Percentiles rank a stretch among this genome's conserved stretches.
Evolutionary conservation across 2,888 invertebrate species (phyloP).

Genomic region (Ptilodon capucinus): DNA sequence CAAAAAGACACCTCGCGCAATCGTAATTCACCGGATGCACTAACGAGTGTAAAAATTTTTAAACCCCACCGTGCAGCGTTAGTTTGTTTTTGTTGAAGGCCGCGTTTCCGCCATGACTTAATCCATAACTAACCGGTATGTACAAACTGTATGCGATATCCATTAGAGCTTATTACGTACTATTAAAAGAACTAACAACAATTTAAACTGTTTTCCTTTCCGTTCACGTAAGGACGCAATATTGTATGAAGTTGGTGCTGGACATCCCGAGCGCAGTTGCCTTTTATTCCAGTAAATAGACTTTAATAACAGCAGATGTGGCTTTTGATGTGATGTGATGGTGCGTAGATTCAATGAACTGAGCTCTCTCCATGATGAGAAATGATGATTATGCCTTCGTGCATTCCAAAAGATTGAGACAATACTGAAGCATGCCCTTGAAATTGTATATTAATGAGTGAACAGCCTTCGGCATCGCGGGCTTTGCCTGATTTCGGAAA

Average conservation of each 20-base stretch:
- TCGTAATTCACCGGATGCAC: constrained; percentile 80
- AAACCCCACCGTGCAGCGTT: constrained; percentile 57
- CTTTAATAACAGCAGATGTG: constrained; percentile 45
- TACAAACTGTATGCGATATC: constrained; percentile 32
- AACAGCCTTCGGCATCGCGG: constrained; percentile 32
- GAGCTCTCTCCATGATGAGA: constrained; percentile 19
- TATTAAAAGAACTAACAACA: constrained; percentile 31
- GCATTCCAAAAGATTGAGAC: not conserved
- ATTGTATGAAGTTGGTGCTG: constrained; percentile 16
- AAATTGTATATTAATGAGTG: constrained; percentile 40
- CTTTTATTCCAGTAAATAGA: constrained; percentile 39
- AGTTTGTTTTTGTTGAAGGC: constrained; percentile 66
- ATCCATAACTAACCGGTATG: constrained; percentile 45
- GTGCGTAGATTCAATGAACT: constrained; percentile 16
- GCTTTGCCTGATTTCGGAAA: constrained; percentile 31
- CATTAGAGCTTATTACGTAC: constrained; percentile 41
- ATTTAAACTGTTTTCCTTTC: constrained; percentile 32
- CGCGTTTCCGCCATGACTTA: constrained; percentile 63
- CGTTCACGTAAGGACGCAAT: constrained; percentile 22
- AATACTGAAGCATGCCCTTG: constrained; percentile 30
- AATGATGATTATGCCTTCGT: constrained; percentile 2
- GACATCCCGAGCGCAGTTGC: constrained; percentile 39
- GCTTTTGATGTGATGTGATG: constrained; percentile 43
- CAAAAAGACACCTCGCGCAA: constrained; percentile 68
- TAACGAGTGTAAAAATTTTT: constrained; percentile 77